Evolutionary conservation across 2,113 vertebrate species (phyloP).

Genomic region (Rhipidura dahli): DNA sequence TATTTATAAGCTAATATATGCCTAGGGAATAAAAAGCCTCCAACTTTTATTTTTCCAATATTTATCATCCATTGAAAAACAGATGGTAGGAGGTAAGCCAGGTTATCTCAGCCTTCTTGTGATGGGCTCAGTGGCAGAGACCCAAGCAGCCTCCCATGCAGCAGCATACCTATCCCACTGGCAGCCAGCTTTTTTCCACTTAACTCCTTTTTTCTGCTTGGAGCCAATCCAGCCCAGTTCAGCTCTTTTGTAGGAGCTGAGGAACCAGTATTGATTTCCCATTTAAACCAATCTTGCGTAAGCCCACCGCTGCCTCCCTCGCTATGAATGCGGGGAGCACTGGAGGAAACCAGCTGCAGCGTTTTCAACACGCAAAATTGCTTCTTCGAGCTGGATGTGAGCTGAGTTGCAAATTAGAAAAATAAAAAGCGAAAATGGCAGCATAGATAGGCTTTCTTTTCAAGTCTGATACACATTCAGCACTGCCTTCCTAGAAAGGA

Average conservation of each 20-base stretch:
- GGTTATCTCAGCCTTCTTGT: constrained; percentile 37
- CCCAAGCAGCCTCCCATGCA: background rate
- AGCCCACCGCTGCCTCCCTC: constrained; percentile 40
- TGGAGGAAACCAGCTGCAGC: constrained; percentile 61
- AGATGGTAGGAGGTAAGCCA: constrained; percentile 55
- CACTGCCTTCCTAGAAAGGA: constrained; percentile 55
- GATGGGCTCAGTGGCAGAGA: constrained; percentile 51
- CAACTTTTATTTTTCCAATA: constrained; percentile 48
- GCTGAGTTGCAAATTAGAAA: constrained; percentile 55
- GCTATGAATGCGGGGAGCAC: background rate
- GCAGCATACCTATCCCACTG: constrained; percentile 20
- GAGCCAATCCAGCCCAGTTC: constrained; percentile 53
- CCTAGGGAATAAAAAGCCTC: background rate
- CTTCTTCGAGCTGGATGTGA: constrained; percentile 48
- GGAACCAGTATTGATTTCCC: constrained; percentile 67
- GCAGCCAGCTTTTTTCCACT: constrained; percentile 47
- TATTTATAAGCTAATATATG: constrained; percentile 9
- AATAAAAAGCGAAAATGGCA: constrained; percentile 58
- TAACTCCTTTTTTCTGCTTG: constrained; percentile 44
- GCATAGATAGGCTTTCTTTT: constrained; percentile 60
- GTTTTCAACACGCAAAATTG: constrained; percentile 34
- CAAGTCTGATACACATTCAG: constrained; percentile 50
- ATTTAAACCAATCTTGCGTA: constrained; percentile 51
- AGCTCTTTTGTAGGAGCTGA: constrained; percentile 65
- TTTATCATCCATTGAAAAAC: constrained; percentile 37